Evolutionary conservation across 2,113 vertebrate species (phyloP).

Genomic region (Eurystomus gularis): DNA sequence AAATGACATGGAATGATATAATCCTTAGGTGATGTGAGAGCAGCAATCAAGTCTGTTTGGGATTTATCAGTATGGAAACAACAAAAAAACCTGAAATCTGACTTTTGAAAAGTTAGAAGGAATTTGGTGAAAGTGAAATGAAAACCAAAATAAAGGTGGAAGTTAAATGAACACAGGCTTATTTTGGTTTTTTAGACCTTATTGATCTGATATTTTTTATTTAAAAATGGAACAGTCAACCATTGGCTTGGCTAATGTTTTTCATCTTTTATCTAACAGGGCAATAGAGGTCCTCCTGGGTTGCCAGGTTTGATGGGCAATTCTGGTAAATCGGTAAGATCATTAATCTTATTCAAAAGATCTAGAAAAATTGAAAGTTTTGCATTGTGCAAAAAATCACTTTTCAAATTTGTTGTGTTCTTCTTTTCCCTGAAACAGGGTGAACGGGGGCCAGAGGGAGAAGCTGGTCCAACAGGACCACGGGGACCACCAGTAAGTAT

Average conservation of each 20-base stretch:
- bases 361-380: not conserved
- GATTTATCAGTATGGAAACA: not conserved
- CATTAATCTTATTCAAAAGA: not conserved
- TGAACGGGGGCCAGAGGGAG: slow-evolving; percentile 87
- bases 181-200: not conserved
- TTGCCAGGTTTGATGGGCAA: slow-evolving; percentile 87
- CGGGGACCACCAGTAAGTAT: slow-evolving; percentile 86
- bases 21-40: not conserved
- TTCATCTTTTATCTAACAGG: slow-evolving; percentile 72
- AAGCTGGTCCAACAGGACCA: slow-evolving; percentile 85
- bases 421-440: slow-evolving; percentile 76
- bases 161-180: not conserved
- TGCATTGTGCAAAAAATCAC: not conserved
- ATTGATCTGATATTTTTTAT: not conserved
- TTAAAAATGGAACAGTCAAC: not conserved
- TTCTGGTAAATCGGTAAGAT: slow-evolving; percentile 88
- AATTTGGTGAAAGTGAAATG: not conserved
- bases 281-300: slow-evolving; percentile 81
- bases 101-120: not conserved
- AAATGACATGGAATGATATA: not conserved
- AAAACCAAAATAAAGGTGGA: not conserved
- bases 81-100: not conserved
- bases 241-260: not conserved
- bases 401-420: not conserved
- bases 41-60: not conserved